phyloP scores from a whole-genome alignment of 2,797 vertebrate species.

The Typhlichthys subterraneus region DNA sequence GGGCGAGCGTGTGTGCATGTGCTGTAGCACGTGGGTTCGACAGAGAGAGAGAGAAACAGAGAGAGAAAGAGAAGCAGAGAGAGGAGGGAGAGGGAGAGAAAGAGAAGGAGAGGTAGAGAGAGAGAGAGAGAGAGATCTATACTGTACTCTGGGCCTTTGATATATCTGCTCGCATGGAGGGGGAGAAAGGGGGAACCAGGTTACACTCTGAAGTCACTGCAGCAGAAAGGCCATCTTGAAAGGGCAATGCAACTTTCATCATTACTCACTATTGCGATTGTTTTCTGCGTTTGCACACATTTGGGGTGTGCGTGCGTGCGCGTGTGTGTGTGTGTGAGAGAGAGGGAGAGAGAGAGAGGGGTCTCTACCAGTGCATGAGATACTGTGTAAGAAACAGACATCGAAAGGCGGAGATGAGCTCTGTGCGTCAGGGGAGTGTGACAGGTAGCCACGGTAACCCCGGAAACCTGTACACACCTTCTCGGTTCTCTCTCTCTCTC shows the following conservation, averaged over 20 bases:
- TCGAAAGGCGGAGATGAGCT: too few relatives aligned
- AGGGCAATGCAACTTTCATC: too few relatives aligned
- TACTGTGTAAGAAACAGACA: background rate
- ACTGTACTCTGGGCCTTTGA: too few relatives aligned
- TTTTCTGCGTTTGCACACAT: background rate
- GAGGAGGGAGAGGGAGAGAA: background rate
- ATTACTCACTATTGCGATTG: too few relatives aligned
- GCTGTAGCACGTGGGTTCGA: background rate
- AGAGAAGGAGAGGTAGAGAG: slow-evolving; percentile 12
- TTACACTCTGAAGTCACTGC: background rate
- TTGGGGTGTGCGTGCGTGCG: background rate
- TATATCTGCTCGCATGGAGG: background rate
- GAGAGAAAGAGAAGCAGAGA: slow-evolving; percentile 40
- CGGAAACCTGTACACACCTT: background rate
- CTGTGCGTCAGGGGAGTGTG: too few relatives aligned
- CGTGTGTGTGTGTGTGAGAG: background rate
- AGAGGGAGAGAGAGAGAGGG: too few relatives aligned
- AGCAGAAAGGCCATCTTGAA: too few relatives aligned
- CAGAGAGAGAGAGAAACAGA: slow-evolving; percentile 15
- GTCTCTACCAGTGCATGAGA: background rate
- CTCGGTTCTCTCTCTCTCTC: background rate
- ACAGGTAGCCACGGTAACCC: background rate
- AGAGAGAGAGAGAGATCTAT: slow-evolving; percentile 32
- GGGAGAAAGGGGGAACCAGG: slow-evolving; percentile 13
- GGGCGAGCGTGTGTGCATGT: background rate